Conservation (phyloP, 2,888 invertebrate genomes). For the Ganaspis brasiliensis region DNA sequence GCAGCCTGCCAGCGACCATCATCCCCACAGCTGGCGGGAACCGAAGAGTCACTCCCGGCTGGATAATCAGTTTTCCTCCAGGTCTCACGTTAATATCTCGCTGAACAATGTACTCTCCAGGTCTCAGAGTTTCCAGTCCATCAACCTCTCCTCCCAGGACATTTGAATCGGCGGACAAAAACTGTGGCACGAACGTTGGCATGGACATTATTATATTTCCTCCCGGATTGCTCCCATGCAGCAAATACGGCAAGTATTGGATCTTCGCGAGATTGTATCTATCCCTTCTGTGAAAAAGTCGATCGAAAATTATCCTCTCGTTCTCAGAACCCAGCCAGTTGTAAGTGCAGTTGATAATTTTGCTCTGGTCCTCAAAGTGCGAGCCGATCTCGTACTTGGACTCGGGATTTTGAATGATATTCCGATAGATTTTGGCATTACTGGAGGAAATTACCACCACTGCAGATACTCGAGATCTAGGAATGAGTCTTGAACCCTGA, state of each 20-base stretch:
- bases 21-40: constrained; percentile 97
- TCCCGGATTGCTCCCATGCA: constrained; percentile 94
- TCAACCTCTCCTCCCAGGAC: constrained; percentile 95
- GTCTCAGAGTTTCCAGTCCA: constrained; percentile 90
- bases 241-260: constrained; percentile 93
- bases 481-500: constrained; percentile 88
- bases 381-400: constrained; percentile 97
- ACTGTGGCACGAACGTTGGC: constrained; percentile 90
- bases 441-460: constrained; percentile 95
- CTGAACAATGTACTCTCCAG: constrained; percentile 94
- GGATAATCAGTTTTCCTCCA: constrained; percentile 93
- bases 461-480: constrained; percentile 95
- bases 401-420: constrained; percentile 94
- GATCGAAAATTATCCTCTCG: constrained; percentile 86
- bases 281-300: constrained; percentile 92
- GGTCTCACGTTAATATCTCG: constrained; percentile 97
- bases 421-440: constrained; percentile 93
- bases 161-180: constrained; percentile 86
- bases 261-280: constrained; percentile 97
- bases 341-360: constrained; percentile 94
- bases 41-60: constrained; percentile 92
- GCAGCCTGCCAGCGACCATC: constrained; percentile 96
- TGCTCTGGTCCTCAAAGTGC: constrained; percentile 96
- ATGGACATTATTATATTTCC: constrained; percentile 91
- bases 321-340: constrained; percentile 95